A percentile compares a stretch with the other conserved stretches of the same genome.
These are phyloP conservation scores for Lophura swinhoii DNA, from an alignment of 2,797 vertebrate genomes.

Conservation along the genomic window DNA sequence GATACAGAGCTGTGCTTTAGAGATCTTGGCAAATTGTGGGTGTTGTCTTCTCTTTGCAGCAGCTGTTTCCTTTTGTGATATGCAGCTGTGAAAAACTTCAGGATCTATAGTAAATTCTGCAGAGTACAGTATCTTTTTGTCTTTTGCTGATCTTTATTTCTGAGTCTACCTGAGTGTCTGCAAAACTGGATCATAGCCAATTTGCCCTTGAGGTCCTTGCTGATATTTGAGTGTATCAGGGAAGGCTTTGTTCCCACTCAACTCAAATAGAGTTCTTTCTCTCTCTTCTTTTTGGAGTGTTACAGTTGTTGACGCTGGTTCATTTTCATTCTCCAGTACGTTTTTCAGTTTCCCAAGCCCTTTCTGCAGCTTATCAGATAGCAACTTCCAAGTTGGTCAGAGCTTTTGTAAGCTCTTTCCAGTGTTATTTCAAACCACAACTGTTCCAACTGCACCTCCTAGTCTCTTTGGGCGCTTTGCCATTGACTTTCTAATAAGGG, in stretches of 20 bases:
- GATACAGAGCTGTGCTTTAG: background rate
- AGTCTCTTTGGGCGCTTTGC: conserved; percentile 53
- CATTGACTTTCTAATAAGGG: conserved; percentile 35
- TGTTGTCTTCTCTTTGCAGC: conserved; percentile 32
- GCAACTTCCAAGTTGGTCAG: conserved; percentile 55
- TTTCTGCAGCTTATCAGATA: conserved; percentile 58
- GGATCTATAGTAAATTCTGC: conserved; percentile 37
- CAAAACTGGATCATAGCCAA: conserved; percentile 18
- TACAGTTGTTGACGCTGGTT: conserved; percentile 27
- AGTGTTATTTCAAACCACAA: conserved; percentile 39
- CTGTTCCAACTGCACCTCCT: conserved; percentile 34
- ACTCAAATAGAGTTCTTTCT: background rate
- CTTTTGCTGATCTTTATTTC: conserved; percentile 61
- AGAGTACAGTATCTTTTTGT: conserved; percentile 57
- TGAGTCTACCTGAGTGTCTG: conserved; percentile 35
- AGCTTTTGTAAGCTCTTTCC: conserved; percentile 42
- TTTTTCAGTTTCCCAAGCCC: conserved; percentile 3
- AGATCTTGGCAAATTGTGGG: conserved; percentile 52
- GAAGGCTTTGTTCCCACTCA: conserved; percentile 29
- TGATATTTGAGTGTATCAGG: conserved; percentile 38
- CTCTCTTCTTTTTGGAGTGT: background rate
- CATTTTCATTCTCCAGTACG: conserved; percentile 24
- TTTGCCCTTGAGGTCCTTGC: conserved; percentile 54
- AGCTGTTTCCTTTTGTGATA: conserved; percentile 58
- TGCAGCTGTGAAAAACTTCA: conserved; percentile 57